These are phyloP conservation scores for Oscheius onirici DNA, from an alignment of 2,888 invertebrate genomes.

Conservation along the genomic window DNA sequence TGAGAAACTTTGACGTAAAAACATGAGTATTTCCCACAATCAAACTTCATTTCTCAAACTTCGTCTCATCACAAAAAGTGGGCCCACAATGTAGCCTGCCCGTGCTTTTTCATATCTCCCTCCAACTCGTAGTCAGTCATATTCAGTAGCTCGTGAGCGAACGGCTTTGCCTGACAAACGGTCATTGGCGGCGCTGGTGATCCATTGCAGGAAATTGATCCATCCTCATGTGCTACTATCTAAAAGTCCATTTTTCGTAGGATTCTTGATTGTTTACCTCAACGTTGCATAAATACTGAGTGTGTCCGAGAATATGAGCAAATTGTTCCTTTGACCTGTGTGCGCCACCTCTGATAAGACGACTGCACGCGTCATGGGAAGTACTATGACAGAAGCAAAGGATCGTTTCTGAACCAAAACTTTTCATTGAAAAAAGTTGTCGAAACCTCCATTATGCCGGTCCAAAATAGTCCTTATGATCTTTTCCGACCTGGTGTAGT, in stretches of 20 bases:
- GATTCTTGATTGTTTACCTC: not conserved
- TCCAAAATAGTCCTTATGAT: slow-evolving; percentile 9
- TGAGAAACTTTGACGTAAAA: too few relatives aligned
- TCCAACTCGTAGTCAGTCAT: slow-evolving; percentile 5
- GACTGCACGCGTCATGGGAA: slow-evolving; percentile 16
- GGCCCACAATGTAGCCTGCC: too few relatives aligned
- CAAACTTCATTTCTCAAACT: too few relatives aligned
- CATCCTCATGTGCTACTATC: not conserved
- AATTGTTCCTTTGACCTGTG: slow-evolving; percentile 9
- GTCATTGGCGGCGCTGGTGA: slow-evolving; percentile 7
- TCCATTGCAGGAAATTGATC: slow-evolving; percentile 1
- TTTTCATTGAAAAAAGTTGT: not conserved
- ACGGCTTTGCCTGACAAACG: slow-evolving; percentile 1
- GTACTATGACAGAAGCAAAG: slow-evolving; percentile 16
- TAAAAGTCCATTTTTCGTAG: too few relatives aligned
- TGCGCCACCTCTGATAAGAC: slow-evolving; percentile 5
- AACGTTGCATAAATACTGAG: slow-evolving; percentile 7
- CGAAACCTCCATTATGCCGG: slow-evolving; percentile 12
- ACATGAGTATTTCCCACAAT: too few relatives aligned
- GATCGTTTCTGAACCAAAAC: not conserved
- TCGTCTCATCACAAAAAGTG: too few relatives aligned
- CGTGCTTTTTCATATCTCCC: not conserved
- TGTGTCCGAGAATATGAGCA: not conserved
- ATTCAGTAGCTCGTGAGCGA: not conserved
- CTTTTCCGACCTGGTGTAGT: slow-evolving; percentile 7